Percentiles rank a stretch among this genome's conserved stretches.
Conservation (phyloP, 2,888 invertebrate species). For the Sinodicranocentrus sp. region DNA sequence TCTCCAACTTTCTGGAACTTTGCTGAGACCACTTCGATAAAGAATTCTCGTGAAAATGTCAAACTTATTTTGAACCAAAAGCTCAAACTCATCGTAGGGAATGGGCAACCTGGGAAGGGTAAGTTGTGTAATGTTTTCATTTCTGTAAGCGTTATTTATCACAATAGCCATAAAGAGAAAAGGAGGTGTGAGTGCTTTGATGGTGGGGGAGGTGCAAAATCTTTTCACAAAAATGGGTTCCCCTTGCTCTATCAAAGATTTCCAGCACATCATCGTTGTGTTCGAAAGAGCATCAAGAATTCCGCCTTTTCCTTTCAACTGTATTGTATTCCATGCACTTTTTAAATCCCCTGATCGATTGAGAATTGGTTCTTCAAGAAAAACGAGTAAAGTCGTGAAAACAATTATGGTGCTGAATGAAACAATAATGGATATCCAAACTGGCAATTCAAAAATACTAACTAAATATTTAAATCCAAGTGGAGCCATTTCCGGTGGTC, state of each 20-base stretch:
- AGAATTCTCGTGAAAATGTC: slow-evolving; percentile 17
- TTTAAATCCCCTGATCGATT: not conserved
- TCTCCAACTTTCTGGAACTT: no score
- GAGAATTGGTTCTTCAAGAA: not conserved
- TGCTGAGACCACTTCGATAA: no score
- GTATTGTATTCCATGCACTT: not conserved
- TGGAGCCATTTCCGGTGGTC: not conserved
- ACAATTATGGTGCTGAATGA: not conserved
- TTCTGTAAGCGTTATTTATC: slow-evolving; percentile 2
- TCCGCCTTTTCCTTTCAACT: no score
- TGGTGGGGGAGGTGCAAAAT: not conserved
- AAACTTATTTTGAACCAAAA: not conserved
- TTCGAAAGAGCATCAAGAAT: no score
- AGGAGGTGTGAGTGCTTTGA: not conserved
- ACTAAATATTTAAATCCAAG: not conserved
- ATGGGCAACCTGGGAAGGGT: not conserved
- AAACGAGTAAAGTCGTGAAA: not conserved
- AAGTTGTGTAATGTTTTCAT: slow-evolving; percentile 15
- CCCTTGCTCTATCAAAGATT: not conserved
- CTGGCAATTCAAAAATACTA: not conserved
- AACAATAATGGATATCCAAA: not conserved
- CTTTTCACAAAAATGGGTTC: not conserved
- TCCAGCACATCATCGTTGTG: not conserved
- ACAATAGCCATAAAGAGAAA: not conserved
- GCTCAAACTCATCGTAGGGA: not conserved